Evolutionary conservation across 2,113 vertebrate species (phyloP), one percentile per base, ranked within the genome.

Genomic region (Pterocles gutturalis): DNA sequence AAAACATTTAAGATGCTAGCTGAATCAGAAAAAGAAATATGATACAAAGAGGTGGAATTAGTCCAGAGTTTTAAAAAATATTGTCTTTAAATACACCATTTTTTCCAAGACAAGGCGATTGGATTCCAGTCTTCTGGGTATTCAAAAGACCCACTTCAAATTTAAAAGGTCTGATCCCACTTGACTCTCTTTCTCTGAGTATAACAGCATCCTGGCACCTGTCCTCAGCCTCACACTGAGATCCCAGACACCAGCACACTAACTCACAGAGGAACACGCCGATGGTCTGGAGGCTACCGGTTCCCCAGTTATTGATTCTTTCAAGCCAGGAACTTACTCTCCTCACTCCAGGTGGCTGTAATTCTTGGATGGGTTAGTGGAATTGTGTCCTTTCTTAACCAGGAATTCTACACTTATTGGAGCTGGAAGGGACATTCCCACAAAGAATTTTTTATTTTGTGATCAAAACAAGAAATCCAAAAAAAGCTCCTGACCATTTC

Each of bases 401-500:
- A 69, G 41, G 28, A 90, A 72, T 72, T 88, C n/a, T 64, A 33
- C 11, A 9, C 15, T 76, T 78, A 34, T 2, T 61, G 49, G 58
- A 11, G 46, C 14, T 28, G 36, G 34, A 89, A 87, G 46, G 25
- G n/a, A 57, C 18, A 49, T 70, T 81, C 49, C n/a, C 11, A n/a
- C 48, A 19, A 86, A 71, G 14, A 77, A 26, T 34, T 51, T 60
- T 20, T 48, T 64, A 34, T 69, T 70, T 80, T 80, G 26, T 28
- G 4, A 61, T 34, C 48, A 41, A 88, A 85, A 45, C 13, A 85
- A 81, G 26, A 38, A 80, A 76, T 19, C 2, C 3, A 19, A 17
- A n/a, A 64, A 36, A 36, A 36, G 0, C 8, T 49, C 36, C 29
- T 69, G 48, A 33, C 5, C 17, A 4, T 0, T 46, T 48, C 31